Conservation (phyloP, 2,113 vertebrate species). For the Spermophilus dauricus region DNA sequence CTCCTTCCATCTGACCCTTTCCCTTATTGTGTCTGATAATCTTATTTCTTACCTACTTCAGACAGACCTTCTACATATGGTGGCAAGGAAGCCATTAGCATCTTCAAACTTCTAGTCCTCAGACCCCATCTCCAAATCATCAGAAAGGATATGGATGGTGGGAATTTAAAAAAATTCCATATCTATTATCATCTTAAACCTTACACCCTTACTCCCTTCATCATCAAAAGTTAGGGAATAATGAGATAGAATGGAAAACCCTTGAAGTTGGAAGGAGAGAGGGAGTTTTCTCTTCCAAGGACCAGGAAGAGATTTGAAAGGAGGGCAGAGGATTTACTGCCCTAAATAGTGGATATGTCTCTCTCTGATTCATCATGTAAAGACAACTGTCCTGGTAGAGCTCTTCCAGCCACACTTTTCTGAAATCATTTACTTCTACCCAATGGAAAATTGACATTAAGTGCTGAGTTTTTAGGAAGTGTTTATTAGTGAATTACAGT, state of each 20-base stretch:
- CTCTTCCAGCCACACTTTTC: neutral
- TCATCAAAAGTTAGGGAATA: neutral
- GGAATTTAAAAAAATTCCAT: neutral
- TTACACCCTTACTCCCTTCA: neutral
- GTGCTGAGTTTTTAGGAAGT: neutral
- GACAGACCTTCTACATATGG: neutral
- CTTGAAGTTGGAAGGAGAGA: neutral
- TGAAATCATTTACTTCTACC: neutral
- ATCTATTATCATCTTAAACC: neutral
- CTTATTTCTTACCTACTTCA: neutral
- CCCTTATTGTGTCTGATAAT: neutral
- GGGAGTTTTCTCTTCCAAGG: neutral
- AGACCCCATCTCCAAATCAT: neutral
- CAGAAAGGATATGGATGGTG: neutral
- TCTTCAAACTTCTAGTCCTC: neutral
- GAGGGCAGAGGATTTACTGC: neutral
- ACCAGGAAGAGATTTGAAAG: neutral
- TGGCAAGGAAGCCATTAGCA: neutral
- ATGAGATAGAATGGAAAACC: neutral
- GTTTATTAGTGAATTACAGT: too few relatives aligned
- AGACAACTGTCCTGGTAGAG: neutral
- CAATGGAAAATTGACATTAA: neutral
- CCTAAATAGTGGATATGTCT: neutral
- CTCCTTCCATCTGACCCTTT: neutral
- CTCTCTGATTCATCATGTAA: neutral